A percentile compares a stretch with the other conserved stretches of the same genome.
Evolutionary conservation across 2,888 invertebrate species (phyloP).

Genomic region (Herminia tarsipennalis): DNA sequence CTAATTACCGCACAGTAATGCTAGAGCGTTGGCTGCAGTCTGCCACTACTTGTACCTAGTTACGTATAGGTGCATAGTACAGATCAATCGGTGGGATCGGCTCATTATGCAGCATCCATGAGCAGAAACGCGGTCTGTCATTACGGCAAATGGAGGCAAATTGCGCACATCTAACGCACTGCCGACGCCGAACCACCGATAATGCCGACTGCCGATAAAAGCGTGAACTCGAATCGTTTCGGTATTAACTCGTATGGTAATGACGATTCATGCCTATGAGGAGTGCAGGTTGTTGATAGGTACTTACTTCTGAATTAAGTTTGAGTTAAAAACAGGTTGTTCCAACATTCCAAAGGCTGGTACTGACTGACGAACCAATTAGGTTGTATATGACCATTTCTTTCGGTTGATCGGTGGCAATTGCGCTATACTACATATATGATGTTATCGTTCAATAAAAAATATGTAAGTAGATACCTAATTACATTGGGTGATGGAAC

Average conservation of each 20-base stretch:
- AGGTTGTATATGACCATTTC: too few species aligned
- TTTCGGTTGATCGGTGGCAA: too few species aligned
- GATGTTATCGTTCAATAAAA: too few species aligned
- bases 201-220: slow-evolving; percentile 70
- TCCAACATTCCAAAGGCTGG: too few species aligned
- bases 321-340: too few species aligned
- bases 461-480: too few species aligned
- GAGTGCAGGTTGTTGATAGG: too few species aligned
- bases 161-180: slow-evolving; percentile 82
- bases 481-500: too few species aligned
- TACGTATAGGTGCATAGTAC: slow-evolving; percentile 31
- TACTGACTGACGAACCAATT: too few species aligned
- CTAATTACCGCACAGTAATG: slow-evolving; percentile 48
- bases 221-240: slow-evolving; percentile 67
- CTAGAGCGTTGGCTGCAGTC: slow-evolving; percentile 31
- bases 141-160: slow-evolving; percentile 83
- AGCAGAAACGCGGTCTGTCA: slow-evolving; percentile 73
- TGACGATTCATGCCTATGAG: slow-evolving; percentile 43
- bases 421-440: too few species aligned
- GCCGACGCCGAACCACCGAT: slow-evolving; percentile 55
- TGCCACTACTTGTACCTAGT: slow-evolving; percentile 29
- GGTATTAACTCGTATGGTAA: slow-evolving; percentile 63
- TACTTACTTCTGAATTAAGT: too few species aligned
- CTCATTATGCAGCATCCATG: slow-evolving; percentile 81
- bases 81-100: slow-evolving; percentile 75